Conservation (phyloP, 1,140 invertebrate genomes). For the Paracyclopina nana region DNA sequence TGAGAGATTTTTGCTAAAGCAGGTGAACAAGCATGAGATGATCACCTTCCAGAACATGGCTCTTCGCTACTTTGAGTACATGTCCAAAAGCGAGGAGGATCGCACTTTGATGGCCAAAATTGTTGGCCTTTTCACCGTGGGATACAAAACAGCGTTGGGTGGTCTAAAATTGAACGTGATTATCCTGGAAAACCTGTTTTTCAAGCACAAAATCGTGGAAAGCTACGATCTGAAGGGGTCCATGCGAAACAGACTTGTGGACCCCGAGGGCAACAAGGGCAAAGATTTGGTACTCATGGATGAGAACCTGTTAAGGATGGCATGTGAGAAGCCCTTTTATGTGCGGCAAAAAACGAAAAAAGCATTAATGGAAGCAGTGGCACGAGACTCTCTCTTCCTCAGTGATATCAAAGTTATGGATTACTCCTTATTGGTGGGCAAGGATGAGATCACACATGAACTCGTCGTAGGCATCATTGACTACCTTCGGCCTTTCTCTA, state of each 20-base stretch:
- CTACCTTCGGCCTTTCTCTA: constrained; percentile 94
- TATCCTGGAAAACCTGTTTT: constrained; percentile 96
- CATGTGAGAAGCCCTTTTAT: constrained; percentile 77
- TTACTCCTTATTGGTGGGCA: constrained; percentile 85
- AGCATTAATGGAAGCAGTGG: constrained; percentile 74
- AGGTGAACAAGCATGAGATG: constrained; percentile 80
- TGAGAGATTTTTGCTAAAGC: constrained; percentile 90
- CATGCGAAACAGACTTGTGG: constrained; percentile 64
- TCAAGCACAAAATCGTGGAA: constrained; percentile 44
- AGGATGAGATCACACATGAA: constrained; percentile 55
- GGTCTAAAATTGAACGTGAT: constrained; percentile 52
- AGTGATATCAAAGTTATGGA: constrained; percentile 84
- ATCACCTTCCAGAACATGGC: constrained; percentile 83
- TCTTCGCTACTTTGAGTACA: constrained; percentile 81
- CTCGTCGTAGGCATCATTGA: constrained; percentile 80
- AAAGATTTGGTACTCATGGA: constrained; percentile 70
- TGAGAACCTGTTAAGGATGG: constrained; percentile 89
- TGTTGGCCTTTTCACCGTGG: constrained; percentile 59
- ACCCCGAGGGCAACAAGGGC: constrained; percentile 36
- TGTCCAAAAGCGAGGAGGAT: constrained; percentile 40
- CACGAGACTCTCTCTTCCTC: constrained; percentile 66
- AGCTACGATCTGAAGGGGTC: constrained; percentile 96
- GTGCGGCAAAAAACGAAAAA: constrained; percentile 70
- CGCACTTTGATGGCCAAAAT: constrained; percentile 71
- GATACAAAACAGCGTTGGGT: constrained; percentile 43